These are phyloP conservation scores for Tachysurus fulvidraco DNA, from an alignment of 2,113 vertebrate genomes.

Conservation along the genomic window DNA sequence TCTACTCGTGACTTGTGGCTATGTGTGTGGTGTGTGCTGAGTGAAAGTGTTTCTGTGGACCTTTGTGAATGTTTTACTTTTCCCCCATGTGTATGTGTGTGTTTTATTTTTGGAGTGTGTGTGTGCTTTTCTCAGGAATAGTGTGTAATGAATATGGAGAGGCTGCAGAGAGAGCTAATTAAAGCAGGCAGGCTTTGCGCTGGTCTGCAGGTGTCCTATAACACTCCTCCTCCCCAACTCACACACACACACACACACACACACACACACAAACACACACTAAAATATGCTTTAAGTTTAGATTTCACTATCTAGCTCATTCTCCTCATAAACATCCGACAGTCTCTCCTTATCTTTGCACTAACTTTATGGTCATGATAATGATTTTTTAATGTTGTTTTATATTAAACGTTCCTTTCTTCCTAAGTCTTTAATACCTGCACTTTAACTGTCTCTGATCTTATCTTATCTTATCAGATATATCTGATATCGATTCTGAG, in stretches of 20 bases:
- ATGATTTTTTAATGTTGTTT: neutral
- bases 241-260: neutral
- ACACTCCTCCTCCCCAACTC: constrained; percentile 18
- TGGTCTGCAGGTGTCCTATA: constrained; percentile 57
- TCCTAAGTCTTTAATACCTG: neutral
- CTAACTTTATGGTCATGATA: neutral
- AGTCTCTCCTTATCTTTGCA: neutral
- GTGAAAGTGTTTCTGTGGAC: constrained; percentile 16
- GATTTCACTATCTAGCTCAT: neutral
- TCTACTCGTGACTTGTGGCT: constrained; percentile 14
- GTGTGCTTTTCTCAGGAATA: constrained; percentile 44
- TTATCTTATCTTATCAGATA: too few species aligned
- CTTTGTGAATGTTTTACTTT: constrained; percentile 19
- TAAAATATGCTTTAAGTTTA: neutral
- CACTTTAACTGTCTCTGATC: too few species aligned
- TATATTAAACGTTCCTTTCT: neutral
- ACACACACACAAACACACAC: constrained; percentile 11
- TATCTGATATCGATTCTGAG: too few species aligned
- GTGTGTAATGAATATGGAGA: constrained; percentile 55
- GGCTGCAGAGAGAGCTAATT: constrained; percentile 56
- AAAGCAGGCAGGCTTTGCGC: constrained; percentile 51
- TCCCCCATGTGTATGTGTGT: neutral
- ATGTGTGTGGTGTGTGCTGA: constrained; percentile 10
- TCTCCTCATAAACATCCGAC: neutral
- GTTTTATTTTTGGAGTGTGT: constrained; percentile 20